These are phyloP conservation scores for Ameiurus melas DNA, from an alignment of 2,113 vertebrate species.

Conservation along the genomic window DNA sequence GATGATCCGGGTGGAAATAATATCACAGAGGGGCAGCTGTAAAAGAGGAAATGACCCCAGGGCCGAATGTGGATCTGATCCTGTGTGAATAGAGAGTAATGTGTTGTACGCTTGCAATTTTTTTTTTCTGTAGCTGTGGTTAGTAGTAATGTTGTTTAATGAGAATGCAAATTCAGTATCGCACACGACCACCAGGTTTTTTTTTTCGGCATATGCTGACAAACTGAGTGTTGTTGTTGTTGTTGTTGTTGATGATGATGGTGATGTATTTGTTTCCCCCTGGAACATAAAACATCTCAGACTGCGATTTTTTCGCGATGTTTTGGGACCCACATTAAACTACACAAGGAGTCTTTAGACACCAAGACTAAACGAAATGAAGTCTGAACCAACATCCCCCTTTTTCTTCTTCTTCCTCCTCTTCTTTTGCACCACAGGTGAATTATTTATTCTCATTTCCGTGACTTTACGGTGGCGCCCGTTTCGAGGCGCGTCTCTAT, in stretches of 20 bases:
- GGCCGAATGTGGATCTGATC: neutral
- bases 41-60: neutral
- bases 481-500: neutral
- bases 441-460: neutral
- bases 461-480: neutral
- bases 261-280: neutral
- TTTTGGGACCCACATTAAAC: neutral
- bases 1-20: neutral
- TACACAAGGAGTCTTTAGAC: too few species aligned
- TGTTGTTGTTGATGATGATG: neutral
- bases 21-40: neutral
- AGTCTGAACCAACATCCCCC: neutral
- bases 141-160: neutral
- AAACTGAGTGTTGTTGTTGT: neutral
- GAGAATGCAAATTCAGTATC: neutral
- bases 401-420: neutral
- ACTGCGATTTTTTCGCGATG: neutral
- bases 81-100: neutral
- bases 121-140: neutral
- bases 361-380: neutral
- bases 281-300: neutral
- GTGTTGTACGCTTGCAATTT: too few species aligned
- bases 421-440: neutral
- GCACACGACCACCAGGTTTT: too few species aligned
- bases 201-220: too few species aligned